A percentile compares a stretch with the other conserved stretches of the same genome.
phyloP scores from a whole-genome alignment of 2,888 invertebrate genomes.

The Ormyrus rosae region DNA sequence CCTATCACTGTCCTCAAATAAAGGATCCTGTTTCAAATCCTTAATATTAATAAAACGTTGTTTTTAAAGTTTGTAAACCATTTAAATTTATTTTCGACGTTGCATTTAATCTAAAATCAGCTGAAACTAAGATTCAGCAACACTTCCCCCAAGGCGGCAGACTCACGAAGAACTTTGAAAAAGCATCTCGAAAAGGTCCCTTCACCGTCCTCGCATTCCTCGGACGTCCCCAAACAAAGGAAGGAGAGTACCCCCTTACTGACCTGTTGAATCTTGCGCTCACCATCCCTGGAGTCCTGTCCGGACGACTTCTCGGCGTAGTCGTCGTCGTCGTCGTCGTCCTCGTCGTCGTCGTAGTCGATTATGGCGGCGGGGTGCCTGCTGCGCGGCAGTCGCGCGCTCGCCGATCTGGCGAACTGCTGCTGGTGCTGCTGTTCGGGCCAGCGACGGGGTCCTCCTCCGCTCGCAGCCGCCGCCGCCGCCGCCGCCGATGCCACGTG shows the following conservation, averaged over 20 bases:
- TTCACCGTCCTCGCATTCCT: too few species aligned
- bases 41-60: too few species aligned
- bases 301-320: slow-evolving; percentile 72
- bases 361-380: slow-evolving; percentile 65
- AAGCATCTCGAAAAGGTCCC: neutral
- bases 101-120: too few species aligned
- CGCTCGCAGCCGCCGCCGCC: neutral
- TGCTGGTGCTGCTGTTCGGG: slow-evolving; percentile 65
- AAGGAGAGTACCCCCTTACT: neutral
- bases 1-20: too few species aligned
- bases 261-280: slow-evolving; percentile 84
- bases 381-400: slow-evolving; percentile 85
- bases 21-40: too few species aligned
- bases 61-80: too few species aligned
- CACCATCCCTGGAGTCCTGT: slow-evolving; percentile 80
- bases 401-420: slow-evolving; percentile 88
- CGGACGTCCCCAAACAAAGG: neutral
- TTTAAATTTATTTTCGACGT: too few species aligned
- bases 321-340: slow-evolving; percentile 75
- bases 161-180: neutral
- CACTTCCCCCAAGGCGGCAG: too few species aligned
- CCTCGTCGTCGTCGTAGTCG: slow-evolving; percentile 75
- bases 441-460: slow-evolving; percentile 9
- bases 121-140: too few species aligned
- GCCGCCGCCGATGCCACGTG: slow-evolving; percentile 34